Percentiles rank a stretch among this genome's conserved stretches.
phyloP scores from a whole-genome alignment of 2,888 invertebrate genomes.

The Anagyrus pseudococci region DNA sequence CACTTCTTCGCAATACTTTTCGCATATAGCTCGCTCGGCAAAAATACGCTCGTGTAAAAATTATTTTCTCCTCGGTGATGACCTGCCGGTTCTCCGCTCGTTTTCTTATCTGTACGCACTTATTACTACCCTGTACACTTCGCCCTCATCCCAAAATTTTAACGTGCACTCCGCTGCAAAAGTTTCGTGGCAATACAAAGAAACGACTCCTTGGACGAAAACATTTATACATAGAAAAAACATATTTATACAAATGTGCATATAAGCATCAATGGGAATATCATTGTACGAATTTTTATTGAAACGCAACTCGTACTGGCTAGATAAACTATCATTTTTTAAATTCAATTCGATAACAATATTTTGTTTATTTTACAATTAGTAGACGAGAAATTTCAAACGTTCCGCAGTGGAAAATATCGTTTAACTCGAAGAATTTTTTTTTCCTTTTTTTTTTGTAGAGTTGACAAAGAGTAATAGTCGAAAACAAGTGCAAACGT shows the following conservation, averaged over 20 bases:
- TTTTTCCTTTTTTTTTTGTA: no score
- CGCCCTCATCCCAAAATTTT: no score
- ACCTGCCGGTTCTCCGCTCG: no score
- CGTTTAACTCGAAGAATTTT: constrained; percentile 13
- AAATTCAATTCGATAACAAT: constrained; percentile 8
- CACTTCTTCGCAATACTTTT: constrained; percentile 11
- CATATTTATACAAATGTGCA: constrained; percentile 5
- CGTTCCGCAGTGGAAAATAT: constrained; percentile 12
- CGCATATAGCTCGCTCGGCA: no score
- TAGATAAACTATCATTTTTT: not conserved
- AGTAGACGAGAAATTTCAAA: no score
- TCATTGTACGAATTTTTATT: not conserved
- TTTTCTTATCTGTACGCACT: no score
- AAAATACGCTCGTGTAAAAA: no score
- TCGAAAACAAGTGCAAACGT: not conserved
- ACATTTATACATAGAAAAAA: not conserved
- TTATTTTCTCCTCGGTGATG: no score
- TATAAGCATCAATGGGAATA: constrained; percentile 11
- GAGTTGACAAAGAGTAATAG: not conserved
- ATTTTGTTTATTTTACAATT: constrained; percentile 4
- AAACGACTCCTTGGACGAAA: constrained; percentile 1
- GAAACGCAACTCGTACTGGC: constrained; percentile 4
- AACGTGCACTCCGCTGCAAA: no score
- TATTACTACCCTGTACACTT: no score
- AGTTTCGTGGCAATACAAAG: constrained; percentile 2